Evolutionary conservation across 92 coral and sea anemone species (phyloP), one percentile per base, ranked within the genome.

Genomic region (Epizoanthus stellaris): DNA sequence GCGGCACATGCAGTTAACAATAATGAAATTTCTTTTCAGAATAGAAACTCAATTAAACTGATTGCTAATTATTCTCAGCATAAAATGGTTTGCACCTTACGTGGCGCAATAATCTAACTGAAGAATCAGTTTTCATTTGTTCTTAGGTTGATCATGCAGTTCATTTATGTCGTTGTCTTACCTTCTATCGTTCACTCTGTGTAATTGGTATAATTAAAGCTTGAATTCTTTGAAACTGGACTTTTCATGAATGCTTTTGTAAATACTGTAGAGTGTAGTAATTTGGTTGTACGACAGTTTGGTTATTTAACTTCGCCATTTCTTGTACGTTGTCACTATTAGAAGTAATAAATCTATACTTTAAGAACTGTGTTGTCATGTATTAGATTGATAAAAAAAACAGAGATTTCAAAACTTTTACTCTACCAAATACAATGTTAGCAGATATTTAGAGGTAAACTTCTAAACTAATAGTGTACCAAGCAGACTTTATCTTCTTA

Each of bases 341-440:
- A 59, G 13, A 21, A 16, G 53, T 36, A 20, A 77, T 77, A 77
- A 68, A 61, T 77, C 43, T 61, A 15, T 61, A 39, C 15, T 16
- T 62, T 19, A 62, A 77, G 82, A 77, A 38, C 59, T 39, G 68
- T 61, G 82, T 79, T 79, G 59, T 62, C 73, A 79, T 45, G 40
- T 63, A 8, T 59, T 20, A 43, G 61, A 63, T 63, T 79, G 83
- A 79, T 64, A 63, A 79, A 63, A 6, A 79, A 45, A 30, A 1
- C 83, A 79, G 59, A 61, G 58, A 52, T 4, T 25, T 36, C 30
- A 76, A 30, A 60, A 9, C 3, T 14, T 36, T 77, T 11, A 11
- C 30, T 45, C 21, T 19, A 49, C 39, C 67, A 16, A 11, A 56
- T 34, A 34, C 56, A 52, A 52, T 52, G 56, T 11, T 52, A 52